Evolutionary conservation across 2,797 vertebrate genomes (phyloP), one percentile per base, ranked within the genome.

Genomic region (Enteromius thamalakanensis): DNA sequence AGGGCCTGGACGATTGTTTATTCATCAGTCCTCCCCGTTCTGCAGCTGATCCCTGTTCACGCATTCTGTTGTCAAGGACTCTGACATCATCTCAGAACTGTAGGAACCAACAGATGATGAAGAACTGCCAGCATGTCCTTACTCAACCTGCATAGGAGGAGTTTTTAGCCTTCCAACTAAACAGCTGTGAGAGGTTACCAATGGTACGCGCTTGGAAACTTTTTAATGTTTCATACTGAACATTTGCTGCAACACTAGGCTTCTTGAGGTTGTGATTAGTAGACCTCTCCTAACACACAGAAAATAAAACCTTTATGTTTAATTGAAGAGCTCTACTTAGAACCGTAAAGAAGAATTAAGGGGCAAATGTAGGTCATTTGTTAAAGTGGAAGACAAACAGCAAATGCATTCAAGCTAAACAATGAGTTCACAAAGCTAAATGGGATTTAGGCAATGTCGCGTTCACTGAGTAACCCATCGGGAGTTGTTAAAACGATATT

Each of bases 1-100:
- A 51, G 70, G 84, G 79, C 78, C 81, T 58, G 51, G 64, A 82
- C 55, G 51, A 67, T 84, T 87, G 85, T 88, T 88, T 84, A 87
- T 89, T 81, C 81, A 89, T 89, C 85, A 87, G 79, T 79, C 76
- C 80, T 69, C 65, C 55, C 77, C 26, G 65, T 51, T 69, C 53
- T 40, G 85, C 74, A 76, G 85, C 82, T 86, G 79, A 86, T 83
- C 76, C 76, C 65, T 81, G 75, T 70, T 79, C 69, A 85, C 76
- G 42, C 79, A 74, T 84, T 82, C 76, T 80, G 77, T 86, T 87
- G 84, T 83, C 84, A 85, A 84, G 86, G 79, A 75, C 72, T 80
- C 83, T 78, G 80, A 78, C 85, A 85, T 84, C 83, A 76, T 72
- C 71, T 77, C 8, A 21, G 67, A 71, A 37, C 75, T 82, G 65